A percentile compares a stretch with the other conserved stretches of the same genome.
These are phyloP conservation scores for Tubulanus polymorphus DNA, from an alignment of 2,888 invertebrate species.

Conservation along the genomic window DNA sequence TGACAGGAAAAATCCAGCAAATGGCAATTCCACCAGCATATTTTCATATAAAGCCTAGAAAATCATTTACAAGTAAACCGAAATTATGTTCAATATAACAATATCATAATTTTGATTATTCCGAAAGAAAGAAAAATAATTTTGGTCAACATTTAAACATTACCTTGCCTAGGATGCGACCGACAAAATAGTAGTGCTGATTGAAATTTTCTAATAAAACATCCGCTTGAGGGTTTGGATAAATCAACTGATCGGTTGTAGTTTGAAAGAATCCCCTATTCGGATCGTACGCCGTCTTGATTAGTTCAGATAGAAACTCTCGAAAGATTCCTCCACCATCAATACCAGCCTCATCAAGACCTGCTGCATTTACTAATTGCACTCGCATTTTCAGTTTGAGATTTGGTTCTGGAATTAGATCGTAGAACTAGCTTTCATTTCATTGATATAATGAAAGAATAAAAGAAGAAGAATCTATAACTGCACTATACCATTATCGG, in stretches of 20 bases:
- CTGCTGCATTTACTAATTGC: slow-evolving; percentile 83
- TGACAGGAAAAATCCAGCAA: slow-evolving; percentile 93
- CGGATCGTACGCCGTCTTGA: slow-evolving; percentile 92
- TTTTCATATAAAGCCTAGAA: slow-evolving; percentile 87
- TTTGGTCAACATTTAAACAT: no score
- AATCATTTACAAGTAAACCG: background rate
- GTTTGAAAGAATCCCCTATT: slow-evolving; percentile 87
- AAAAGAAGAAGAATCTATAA: background rate
- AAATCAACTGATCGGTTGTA: slow-evolving; percentile 87
- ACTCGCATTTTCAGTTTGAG: slow-evolving; percentile 80
- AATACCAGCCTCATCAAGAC: slow-evolving; percentile 91
- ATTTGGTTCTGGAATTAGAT: slow-evolving; percentile 68
- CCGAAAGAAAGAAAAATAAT: no score
- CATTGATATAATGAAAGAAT: background rate
- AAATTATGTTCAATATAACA: no score
- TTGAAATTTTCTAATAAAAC: slow-evolving; percentile 75
- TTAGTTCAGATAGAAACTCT: slow-evolving; percentile 88
- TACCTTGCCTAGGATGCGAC: slow-evolving; percentile 87
- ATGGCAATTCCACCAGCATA: slow-evolving; percentile 85
- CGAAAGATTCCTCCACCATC: slow-evolving; percentile 96
- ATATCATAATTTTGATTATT: no score
- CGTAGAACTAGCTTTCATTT: no score
- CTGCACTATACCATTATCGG: slow-evolving; percentile 69
- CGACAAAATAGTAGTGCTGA: slow-evolving; percentile 91
- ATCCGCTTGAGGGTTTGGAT: slow-evolving; percentile 91